Conservation (phyloP, 1,140 invertebrate species). For the Cydia splendana region DNA sequence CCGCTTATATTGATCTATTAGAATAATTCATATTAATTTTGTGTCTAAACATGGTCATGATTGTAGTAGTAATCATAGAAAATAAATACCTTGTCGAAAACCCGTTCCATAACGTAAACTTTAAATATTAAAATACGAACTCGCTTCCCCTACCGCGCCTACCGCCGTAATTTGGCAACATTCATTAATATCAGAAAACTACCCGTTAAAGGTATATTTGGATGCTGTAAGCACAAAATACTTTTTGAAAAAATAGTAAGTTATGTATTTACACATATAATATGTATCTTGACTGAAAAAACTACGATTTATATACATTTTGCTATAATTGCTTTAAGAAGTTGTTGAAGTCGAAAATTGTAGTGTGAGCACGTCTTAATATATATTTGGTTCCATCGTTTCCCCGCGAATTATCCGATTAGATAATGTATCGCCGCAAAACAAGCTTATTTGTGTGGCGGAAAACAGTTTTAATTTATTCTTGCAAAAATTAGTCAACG, state of each 20-base stretch:
- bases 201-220: neutral
- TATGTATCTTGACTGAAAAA: neutral
- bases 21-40: neutral
- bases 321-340: neutral
- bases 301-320: constrained; percentile 23
- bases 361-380: constrained; percentile 2
- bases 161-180: neutral
- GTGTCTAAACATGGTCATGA: neutral
- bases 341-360: neutral
- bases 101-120: neutral
- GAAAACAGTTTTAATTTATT: too few species aligned
- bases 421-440: neutral
- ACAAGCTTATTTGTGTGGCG: too few species aligned
- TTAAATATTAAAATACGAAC: neutral
- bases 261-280: neutral
- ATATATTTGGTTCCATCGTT: constrained; percentile 19
- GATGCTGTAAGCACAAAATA: neutral
- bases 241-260: constrained; percentile 10
- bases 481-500: too few species aligned
- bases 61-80: neutral
- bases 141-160: neutral
- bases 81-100: neutral
- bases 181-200: neutral
- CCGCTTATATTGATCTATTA: neutral
- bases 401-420: neutral